phyloP scores from a whole-genome alignment of 2,888 invertebrate genomes.

The Dryomyza anilis region DNA sequence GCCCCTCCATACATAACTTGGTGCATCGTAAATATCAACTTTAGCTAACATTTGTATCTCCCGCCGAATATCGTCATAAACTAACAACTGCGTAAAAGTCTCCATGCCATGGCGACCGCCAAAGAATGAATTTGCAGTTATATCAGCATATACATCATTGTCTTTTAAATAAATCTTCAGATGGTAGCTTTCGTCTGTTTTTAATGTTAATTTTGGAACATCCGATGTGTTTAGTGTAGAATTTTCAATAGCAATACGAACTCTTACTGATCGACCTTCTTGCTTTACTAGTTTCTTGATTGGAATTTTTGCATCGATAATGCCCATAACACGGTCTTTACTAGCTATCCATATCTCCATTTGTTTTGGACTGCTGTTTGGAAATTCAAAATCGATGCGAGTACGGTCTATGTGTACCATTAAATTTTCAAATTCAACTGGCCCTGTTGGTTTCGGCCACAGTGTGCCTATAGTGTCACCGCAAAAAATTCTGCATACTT shows the following conservation, averaged over 20 bases:
- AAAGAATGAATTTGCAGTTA: slow-evolving; percentile 66
- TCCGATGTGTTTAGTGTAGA: slow-evolving; percentile 30
- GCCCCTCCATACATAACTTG: slow-evolving; percentile 87
- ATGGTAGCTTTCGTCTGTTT: slow-evolving; percentile 66
- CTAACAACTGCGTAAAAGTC: slow-evolving; percentile 62
- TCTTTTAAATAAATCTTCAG: slow-evolving; percentile 45
- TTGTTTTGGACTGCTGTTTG: slow-evolving; percentile 43
- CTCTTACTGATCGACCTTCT: slow-evolving; percentile 61
- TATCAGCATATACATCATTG: slow-evolving; percentile 60
- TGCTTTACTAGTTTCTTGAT: slow-evolving; percentile 43
- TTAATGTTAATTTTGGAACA: slow-evolving; percentile 58
- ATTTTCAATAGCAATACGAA: slow-evolving; percentile 56
- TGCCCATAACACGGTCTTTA: slow-evolving; percentile 58
- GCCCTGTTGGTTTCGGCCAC: slow-evolving; percentile 63
- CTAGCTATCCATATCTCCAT: slow-evolving; percentile 49
- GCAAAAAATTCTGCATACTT: slow-evolving; percentile 64
- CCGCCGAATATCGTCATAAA: slow-evolving; percentile 59
- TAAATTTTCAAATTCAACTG: slow-evolving; percentile 57
- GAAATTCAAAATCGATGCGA: slow-evolving; percentile 53
- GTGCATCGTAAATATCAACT: slow-evolving; percentile 73
- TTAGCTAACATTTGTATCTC: slow-evolving; percentile 68
- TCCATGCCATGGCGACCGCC: slow-evolving; percentile 70
- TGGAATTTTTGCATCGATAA: slow-evolving; percentile 52
- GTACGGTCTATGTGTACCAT: slow-evolving; percentile 61
- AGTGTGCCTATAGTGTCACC: slow-evolving; percentile 62